Evolutionary conservation across 2,888 invertebrate species (phyloP), one percentile per base, ranked within the genome.

Genomic region (Drosophila meridiana): DNA sequence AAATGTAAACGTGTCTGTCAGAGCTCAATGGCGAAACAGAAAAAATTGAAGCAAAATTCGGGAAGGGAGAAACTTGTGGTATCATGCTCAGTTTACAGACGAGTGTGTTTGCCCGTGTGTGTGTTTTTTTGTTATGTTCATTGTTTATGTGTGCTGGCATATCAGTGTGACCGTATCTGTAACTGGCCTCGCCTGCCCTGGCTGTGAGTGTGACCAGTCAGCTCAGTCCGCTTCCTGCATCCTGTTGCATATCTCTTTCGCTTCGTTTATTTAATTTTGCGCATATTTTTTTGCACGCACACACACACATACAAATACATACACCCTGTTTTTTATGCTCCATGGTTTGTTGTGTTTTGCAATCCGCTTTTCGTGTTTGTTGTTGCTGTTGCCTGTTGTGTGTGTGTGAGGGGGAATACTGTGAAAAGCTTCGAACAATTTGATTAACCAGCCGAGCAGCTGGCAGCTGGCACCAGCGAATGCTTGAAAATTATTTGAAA

Each of bases 231-330:
- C 34, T 20, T 52, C 11, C 56, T 36, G 48, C 45, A 55, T 52
- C 67, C 47, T 47, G 53, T 73, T 66, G 82, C 60, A 73, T 89
- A 85, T 85, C 85, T 86, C 89, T 87, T 84, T 82, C 87, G 87
- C 85, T 87, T 84, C 85, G 89, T 72, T 86, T 89, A 86, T 86
- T 85, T 89, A 84, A 84, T 89, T 80, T 81, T 69, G 67, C 65
- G 69, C 73, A 66, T 63, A 74, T 69, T 83, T 87, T 78, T 83
- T 67, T 61, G 43, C 43, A 40, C 28, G 28, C 9, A 40, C 28
- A 11, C 20, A 28, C 38, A 34, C 34, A 34, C 9, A 20, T 20
- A 20, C 20, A 20, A 20, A 20, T 20, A 20, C 20, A 20, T 20
- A 20, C 34, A 9, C 34, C 34, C 14, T 0, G 26, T 58, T 69